These are phyloP conservation scores for Griposia aprilina DNA, from an alignment of 2,888 invertebrate species.

Conservation along the genomic window DNA sequence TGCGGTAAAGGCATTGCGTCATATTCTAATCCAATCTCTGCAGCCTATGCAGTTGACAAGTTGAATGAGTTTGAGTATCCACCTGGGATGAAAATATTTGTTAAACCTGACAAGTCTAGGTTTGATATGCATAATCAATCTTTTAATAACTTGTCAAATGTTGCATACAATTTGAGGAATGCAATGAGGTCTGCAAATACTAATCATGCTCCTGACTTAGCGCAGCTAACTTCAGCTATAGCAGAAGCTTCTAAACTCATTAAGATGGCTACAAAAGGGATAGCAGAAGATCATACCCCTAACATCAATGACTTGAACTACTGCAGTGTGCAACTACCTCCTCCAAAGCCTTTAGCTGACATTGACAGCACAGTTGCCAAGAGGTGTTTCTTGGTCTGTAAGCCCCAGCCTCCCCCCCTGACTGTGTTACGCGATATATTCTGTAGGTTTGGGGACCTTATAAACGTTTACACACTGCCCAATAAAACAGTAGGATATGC, in stretches of 20 bases:
- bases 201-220: slow-evolving; percentile 88
- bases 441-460: slow-evolving; percentile 96
- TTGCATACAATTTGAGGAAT: slow-evolving; percentile 77
- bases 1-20: slow-evolving; percentile 84
- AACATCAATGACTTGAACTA: slow-evolving; percentile 84
- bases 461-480: slow-evolving; percentile 96
- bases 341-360: slow-evolving; percentile 92
- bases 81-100: slow-evolving; percentile 95
- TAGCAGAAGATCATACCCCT: slow-evolving; percentile 72
- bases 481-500: slow-evolving; percentile 98
- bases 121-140: slow-evolving; percentile 74
- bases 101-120: slow-evolving; percentile 91
- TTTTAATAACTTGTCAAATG: slow-evolving; percentile 74
- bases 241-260: slow-evolving; percentile 94
- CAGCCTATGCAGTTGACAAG: slow-evolving; percentile 94
- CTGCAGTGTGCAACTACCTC: slow-evolving; percentile 93
- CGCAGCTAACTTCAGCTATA: slow-evolving; percentile 93
- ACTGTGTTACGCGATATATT: slow-evolving; percentile 96
- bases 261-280: slow-evolving; percentile 91
- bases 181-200: slow-evolving; percentile 77
- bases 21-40: slow-evolving; percentile 84
- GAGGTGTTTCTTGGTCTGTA: slow-evolving; percentile 92
- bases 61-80: slow-evolving; percentile 98
- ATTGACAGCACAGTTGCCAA: slow-evolving; percentile 93
- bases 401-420: slow-evolving; percentile 93